Percentiles rank a stretch among this genome's conserved stretches.
These are phyloP conservation scores for Chrysotoxum bicinctum DNA, from an alignment of 2,888 invertebrate genomes.

Conservation along the genomic window DNA sequence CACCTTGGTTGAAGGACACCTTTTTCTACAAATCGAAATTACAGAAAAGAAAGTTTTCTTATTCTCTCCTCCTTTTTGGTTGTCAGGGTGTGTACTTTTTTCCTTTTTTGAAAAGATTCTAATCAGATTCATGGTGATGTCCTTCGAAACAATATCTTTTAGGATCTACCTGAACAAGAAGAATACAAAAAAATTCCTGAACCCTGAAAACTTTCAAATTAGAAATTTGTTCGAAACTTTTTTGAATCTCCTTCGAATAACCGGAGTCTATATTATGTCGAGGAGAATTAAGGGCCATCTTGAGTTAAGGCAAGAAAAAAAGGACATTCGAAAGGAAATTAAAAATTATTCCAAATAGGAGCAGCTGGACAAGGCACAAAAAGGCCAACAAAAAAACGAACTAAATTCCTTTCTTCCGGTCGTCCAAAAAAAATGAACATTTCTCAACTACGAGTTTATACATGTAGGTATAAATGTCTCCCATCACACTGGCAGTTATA, in stretches of 20 bases:
- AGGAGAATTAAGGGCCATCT: constrained; percentile 16
- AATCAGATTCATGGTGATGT: constrained; percentile 71
- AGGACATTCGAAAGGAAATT: constrained; percentile 68
- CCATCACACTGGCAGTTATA: constrained; percentile 29
- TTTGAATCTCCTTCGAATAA: constrained; percentile 9
- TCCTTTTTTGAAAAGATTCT: constrained; percentile 43
- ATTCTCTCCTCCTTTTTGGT: neutral
- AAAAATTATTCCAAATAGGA: constrained; percentile 71
- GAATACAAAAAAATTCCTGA: constrained; percentile 16
- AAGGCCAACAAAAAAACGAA: constrained; percentile 15
- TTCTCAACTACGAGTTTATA: constrained; percentile 2
- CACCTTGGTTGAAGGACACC: constrained; percentile 69
- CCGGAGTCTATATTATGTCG: constrained; percentile 9
- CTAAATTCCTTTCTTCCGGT: constrained; percentile 50
- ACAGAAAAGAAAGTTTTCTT: constrained; percentile 42
- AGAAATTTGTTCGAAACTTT: constrained; percentile 61
- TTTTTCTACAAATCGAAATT: constrained; percentile 51
- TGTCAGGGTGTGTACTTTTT: constrained; percentile 44
- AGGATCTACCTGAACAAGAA: constrained; percentile 34
- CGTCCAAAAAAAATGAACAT: constrained; percentile 12
- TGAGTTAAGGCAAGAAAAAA: constrained; percentile 32
- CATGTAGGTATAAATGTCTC: constrained; percentile 19
- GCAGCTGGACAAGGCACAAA: constrained; percentile 60
- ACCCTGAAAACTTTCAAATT: constrained; percentile 69
- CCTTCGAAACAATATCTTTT: constrained; percentile 66